A percentile compares a stretch with the other conserved stretches of the same genome.
These are phyloP conservation scores for Microlaimidae sp. DNA, from an alignment of 2,888 invertebrate species.

Conservation along the genomic window DNA sequence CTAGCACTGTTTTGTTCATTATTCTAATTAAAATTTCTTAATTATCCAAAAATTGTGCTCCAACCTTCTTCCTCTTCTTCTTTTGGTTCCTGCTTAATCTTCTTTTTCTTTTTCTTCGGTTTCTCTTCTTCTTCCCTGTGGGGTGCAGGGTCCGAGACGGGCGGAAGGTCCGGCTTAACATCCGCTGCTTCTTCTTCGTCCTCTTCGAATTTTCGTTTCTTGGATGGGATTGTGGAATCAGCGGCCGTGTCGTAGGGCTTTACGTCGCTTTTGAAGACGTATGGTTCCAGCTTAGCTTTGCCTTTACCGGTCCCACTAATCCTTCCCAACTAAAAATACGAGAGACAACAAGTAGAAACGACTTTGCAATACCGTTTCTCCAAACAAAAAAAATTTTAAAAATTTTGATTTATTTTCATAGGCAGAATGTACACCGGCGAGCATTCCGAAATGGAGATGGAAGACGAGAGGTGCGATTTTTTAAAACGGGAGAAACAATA, in stretches of 20 bases:
- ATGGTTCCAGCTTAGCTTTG: constrained; percentile 77
- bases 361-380: background rate
- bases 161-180: constrained; percentile 3
- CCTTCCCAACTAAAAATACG: constrained; percentile 44
- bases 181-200: constrained; percentile 14
- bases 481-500: no score
- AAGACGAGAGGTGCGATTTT: no score
- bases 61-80: constrained; percentile 39
- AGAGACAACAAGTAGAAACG: constrained; percentile 3
- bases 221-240: constrained; percentile 56
- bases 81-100: constrained; percentile 47
- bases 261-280: constrained; percentile 66
- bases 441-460: no score
- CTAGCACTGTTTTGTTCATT: no score
- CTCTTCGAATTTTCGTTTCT: constrained; percentile 17
- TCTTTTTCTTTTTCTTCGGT: constrained; percentile 31
- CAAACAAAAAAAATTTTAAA: background rate
- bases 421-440: no score
- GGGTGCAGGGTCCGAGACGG: constrained; percentile 10
- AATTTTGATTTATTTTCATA: no score
- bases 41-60: no score
- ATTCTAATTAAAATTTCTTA: no score
- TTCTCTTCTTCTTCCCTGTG: background rate
- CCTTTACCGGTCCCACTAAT: constrained; percentile 76
- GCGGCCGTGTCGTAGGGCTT: constrained; percentile 58